Evolutionary conservation across 2,888 invertebrate species (phyloP), one percentile per base, ranked within the genome.

Genomic region (Nemapogon koenigi): DNA sequence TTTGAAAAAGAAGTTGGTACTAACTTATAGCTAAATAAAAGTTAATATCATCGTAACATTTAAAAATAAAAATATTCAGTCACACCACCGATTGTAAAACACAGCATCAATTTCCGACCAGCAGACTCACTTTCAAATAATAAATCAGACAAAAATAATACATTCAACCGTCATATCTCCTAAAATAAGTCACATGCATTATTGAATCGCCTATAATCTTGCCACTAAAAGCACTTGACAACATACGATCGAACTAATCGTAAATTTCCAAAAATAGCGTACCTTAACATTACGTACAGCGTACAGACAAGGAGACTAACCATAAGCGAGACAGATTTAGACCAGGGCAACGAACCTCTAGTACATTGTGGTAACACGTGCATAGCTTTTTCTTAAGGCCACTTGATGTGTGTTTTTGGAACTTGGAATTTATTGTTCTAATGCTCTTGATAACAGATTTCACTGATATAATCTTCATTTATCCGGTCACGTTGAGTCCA

Each of bases 331-430:
- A 33, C 17, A 33, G 10, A 33, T 19, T 33, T 33, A 33, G 33
- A 33, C 18, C 18, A 19, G 71, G 59, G 31, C 69, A 48, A 52
- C 62, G 69, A 71, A 59, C 72, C 46, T 49, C 41, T 11, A 25
- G 52, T 52, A 59, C 56, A 49, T n/a, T 51, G 46, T 37, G 30
- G 37, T 37, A 35, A 52, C 67, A 68, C 69, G 69, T 69, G 70
- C 51, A 16, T 19, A 2, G 2, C n/a, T 33, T 19, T 33, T 19
- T 33, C 19, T 33, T 15, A 14, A 19, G 19, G 19, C 13, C 19
- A 33, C 33, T 33, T 19, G 11, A 3, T 2, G 3, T 33, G 33
- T 19, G 18, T 16, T 18, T 33, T n/a, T n/a, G n/a, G n/a, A n/a
- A n/a, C n/a, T n/a, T n/a, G n/a, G n/a, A n/a, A n/a, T n/a, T n/a